phyloP scores from a whole-genome alignment of 2,797 vertebrate species.

The Anniella stebbinsi region DNA sequence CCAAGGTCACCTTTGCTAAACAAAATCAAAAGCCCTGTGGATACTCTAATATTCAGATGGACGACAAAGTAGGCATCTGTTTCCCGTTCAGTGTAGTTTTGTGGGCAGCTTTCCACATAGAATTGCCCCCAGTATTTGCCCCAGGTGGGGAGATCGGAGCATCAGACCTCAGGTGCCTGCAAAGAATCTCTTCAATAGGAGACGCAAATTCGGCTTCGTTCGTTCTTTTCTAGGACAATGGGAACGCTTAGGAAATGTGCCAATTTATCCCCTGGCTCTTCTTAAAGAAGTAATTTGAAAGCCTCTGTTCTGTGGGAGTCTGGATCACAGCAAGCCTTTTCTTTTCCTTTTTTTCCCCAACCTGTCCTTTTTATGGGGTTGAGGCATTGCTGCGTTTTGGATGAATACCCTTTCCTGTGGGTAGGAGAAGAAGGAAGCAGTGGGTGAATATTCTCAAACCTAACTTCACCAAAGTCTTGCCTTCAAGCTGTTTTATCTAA shows the following conservation, averaged over 20 bases:
- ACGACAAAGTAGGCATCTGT: neutral
- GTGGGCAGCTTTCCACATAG: neutral
- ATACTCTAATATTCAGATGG: neutral
- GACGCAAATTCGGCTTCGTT: too few species aligned
- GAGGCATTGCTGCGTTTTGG: neutral
- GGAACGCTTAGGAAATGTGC: too few species aligned
- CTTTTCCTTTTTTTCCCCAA: neutral
- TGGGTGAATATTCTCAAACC: neutral
- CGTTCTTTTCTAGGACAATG: too few species aligned
- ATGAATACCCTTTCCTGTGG: neutral
- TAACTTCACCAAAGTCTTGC: neutral
- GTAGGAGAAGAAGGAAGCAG: neutral
- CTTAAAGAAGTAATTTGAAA: too few species aligned
- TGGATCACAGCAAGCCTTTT: neutral
- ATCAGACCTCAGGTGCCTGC: neutral
- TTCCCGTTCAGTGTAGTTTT: neutral
- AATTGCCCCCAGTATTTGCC: neutral
- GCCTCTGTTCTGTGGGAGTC: neutral
- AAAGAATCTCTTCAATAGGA: too few species aligned
- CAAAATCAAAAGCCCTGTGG: neutral
- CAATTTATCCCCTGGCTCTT: too few species aligned
- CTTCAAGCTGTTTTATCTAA: neutral
- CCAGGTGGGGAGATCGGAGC: neutral
- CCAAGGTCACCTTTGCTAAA: neutral
- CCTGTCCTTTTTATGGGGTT: neutral